These are phyloP conservation scores for Lepus timidus DNA, from an alignment of 2,113 vertebrate species.

Conservation along the genomic window DNA sequence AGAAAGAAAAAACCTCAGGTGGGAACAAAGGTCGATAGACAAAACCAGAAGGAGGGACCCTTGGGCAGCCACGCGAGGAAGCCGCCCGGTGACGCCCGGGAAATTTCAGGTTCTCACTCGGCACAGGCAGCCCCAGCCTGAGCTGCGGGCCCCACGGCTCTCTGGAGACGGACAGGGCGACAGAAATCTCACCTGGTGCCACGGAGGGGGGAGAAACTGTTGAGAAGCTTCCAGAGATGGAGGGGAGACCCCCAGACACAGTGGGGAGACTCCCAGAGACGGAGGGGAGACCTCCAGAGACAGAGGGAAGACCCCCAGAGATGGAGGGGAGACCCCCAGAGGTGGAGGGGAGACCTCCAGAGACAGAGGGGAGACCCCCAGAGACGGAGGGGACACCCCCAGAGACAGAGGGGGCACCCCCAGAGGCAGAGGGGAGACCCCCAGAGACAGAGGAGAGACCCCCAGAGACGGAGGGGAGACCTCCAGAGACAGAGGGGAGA, in stretches of 20 bases:
- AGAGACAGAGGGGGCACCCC: too few species aligned
- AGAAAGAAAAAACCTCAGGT: background rate
- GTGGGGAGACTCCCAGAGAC: background rate
- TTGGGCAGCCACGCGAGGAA: background rate
- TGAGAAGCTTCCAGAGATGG: background rate
- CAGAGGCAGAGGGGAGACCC: too few species aligned
- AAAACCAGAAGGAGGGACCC: background rate
- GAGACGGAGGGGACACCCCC: background rate
- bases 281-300: background rate
- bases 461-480: background rate
- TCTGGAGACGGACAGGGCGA: background rate
- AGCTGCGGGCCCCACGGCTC: background rate
- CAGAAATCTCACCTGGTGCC: background rate
- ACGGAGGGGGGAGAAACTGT: background rate
- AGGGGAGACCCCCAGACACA: background rate
- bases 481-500: background rate
- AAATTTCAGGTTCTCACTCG: background rate
- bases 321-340: background rate
- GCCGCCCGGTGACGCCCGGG: background rate
- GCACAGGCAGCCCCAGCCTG: background rate
- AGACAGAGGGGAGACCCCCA: background rate
- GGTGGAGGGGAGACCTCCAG: background rate
- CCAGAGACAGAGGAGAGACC: too few species aligned
- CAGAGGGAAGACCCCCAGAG: background rate
- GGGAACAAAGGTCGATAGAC: background rate